Conservation (phyloP, 2,888 invertebrate species). For the Abrostola triplasia region DNA sequence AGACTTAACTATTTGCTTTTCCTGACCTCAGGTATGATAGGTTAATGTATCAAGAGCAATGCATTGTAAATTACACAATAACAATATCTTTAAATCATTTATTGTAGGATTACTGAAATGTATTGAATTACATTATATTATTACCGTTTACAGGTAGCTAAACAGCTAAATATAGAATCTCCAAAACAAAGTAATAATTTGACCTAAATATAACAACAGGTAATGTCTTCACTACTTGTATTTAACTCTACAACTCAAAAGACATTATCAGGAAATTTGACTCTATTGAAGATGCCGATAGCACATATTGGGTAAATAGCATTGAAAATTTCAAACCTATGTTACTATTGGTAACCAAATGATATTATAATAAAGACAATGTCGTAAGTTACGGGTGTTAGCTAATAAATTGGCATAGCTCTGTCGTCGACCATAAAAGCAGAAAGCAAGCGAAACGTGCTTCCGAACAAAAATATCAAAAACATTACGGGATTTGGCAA, state of each 20-base stretch:
- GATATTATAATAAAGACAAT: conserved; percentile 15
- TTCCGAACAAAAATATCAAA: conserved; percentile 84
- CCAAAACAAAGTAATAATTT: conserved; percentile 27
- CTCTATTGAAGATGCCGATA: conserved; percentile 18
- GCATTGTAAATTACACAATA: too few relatives aligned
- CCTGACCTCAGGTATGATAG: too few relatives aligned
- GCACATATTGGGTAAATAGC: conserved; percentile 29
- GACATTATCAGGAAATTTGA: conserved; percentile 41
- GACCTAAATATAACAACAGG: conserved; percentile 20
- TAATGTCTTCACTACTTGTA: neutral
- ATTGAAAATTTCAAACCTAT: neutral
- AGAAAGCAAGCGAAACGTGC: conserved; percentile 78
- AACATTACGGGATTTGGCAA: conserved; percentile 78
- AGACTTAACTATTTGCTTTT: too few relatives aligned
- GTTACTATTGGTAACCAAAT: conserved; percentile 25
- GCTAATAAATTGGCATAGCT: conserved; percentile 54
- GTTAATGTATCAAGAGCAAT: too few relatives aligned
- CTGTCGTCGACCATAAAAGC: conserved; percentile 78
- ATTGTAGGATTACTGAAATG: neutral
- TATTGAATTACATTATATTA: neutral
- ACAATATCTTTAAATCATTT: too few relatives aligned
- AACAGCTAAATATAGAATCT: conserved; percentile 35
- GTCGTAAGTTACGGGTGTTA: conserved; percentile 36
- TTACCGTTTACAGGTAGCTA: conserved; percentile 22
- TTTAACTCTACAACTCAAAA: conserved; percentile 4